Evolutionary conservation across 2,797 vertebrate genomes (phyloP).

Genomic region (Coregonus sp.): DNA sequence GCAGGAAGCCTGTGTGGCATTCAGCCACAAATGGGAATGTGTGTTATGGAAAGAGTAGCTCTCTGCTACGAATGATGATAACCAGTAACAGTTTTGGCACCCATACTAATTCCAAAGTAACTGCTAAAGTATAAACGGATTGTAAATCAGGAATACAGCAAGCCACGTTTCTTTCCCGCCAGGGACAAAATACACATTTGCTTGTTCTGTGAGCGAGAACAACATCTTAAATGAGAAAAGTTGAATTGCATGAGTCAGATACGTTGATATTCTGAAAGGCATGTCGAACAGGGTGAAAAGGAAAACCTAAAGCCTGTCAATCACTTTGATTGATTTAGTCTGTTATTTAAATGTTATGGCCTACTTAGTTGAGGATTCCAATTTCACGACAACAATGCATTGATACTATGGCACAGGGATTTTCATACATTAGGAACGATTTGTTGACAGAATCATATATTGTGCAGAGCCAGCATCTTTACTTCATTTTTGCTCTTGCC

Average conservation of each 20-base stretch:
- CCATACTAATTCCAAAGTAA: neutral
- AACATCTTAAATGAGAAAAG: conserved; percentile 47
- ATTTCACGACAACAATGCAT: conserved; percentile 40
- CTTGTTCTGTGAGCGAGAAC: conserved; percentile 48
- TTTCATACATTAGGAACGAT: conserved; percentile 52
- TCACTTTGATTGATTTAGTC: conserved; percentile 45
- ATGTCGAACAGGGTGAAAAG: conserved; percentile 41
- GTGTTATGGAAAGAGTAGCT: neutral
- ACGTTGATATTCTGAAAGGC: conserved; percentile 58
- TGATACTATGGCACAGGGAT: conserved; percentile 43
- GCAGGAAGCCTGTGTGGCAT: neutral
- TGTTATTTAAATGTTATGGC: conserved; percentile 41
- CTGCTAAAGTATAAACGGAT: neutral
- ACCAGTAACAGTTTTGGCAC: neutral
- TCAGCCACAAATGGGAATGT: neutral
- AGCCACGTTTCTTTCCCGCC: conserved; percentile 23
- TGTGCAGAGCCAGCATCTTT: conserved; percentile 54
- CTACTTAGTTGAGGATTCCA: conserved; percentile 30
- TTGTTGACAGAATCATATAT: conserved; percentile 57
- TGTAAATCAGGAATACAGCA: conserved; percentile 19
- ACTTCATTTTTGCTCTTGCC: conserved; percentile 51
- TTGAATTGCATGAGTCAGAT: conserved; percentile 59
- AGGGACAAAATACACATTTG: conserved; percentile 33
- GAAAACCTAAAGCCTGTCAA: conserved; percentile 38
- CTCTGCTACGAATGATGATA: neutral